Conservation (phyloP, 2,888 invertebrate species). For the Sesia bembeciformis region DNA sequence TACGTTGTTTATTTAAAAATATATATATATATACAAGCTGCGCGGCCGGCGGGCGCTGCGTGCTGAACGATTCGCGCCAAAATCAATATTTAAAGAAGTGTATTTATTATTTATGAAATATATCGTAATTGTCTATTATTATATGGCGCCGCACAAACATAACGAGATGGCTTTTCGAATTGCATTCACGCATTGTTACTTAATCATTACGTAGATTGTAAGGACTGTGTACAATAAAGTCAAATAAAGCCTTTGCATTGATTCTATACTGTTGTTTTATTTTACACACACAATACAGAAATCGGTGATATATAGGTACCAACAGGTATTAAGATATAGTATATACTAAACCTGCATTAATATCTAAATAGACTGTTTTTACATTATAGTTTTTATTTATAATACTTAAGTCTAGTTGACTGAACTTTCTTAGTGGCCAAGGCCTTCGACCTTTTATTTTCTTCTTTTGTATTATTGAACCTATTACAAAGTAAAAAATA, state of each 20-base stretch:
- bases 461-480: too few species aligned
- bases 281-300: neutral
- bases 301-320: too few species aligned
- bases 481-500: too few species aligned
- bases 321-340: too few species aligned
- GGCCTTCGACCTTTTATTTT: too few species aligned
- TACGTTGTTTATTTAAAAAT: conserved; percentile 24
- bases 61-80: conserved; percentile 17
- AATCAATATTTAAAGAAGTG: conserved; percentile 19
- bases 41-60: conserved; percentile 20
- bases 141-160: conserved; percentile 35
- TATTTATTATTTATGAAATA: conserved; percentile 36
- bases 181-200: conserved; percentile 68
- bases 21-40: conserved; percentile 18
- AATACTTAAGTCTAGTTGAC: too few species aligned
- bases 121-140: conserved; percentile 26
- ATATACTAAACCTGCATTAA: too few species aligned
- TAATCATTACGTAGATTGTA: conserved; percentile 54
- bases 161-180: conserved; percentile 34
- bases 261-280: conserved; percentile 21
- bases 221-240: conserved; percentile 61
- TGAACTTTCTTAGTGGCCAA: too few species aligned
- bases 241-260: conserved; percentile 71
- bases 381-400: too few species aligned
- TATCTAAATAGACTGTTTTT: too few species aligned